Percentiles rank a stretch among this genome's conserved stretches.
These are phyloP conservation scores for Dioctria rufipes DNA, from an alignment of 2,888 invertebrate species.

Conservation along the genomic window DNA sequence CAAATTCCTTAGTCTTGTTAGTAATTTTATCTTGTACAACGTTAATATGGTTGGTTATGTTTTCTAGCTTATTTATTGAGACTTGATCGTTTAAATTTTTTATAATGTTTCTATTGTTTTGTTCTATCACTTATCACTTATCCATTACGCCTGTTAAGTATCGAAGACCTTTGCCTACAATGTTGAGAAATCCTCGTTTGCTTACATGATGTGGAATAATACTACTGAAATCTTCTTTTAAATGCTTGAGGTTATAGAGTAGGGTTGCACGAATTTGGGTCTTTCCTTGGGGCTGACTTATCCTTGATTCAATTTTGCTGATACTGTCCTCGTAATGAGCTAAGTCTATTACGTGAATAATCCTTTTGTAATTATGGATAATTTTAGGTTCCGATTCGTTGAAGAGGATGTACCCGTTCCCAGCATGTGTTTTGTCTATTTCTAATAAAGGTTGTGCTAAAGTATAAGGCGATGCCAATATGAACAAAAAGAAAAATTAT, in stretches of 20 bases:
- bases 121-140: slow-evolving; percentile 25
- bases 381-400: slow-evolving; percentile 14
- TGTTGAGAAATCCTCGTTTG: slow-evolving; percentile 19
- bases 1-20: slow-evolving; percentile 23
- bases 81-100: background rate
- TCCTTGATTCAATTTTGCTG: no score
- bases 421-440: background rate
- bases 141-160: slow-evolving; percentile 5
- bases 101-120: slow-evolving; percentile 10
- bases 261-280: no score
- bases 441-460: slow-evolving; percentile 1
- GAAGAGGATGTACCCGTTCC: background rate
- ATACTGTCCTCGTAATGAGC: slow-evolving; percentile 6
- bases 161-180: slow-evolving; percentile 8
- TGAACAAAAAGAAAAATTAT: background rate
- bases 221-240: slow-evolving; percentile 36
- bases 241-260: background rate
- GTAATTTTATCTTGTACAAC: slow-evolving; percentile 23
- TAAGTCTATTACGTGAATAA: background rate
- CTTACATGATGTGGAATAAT: slow-evolving; percentile 30
- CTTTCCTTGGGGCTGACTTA: no score
- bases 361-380: slow-evolving; percentile 15
- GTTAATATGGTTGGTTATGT: slow-evolving; percentile 46
- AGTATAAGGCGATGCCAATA: background rate
- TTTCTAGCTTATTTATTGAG: slow-evolving; percentile 30